Conservation (phyloP, 2,888 invertebrate genomes). For the Scaptomyza cyrtandrae region DNA sequence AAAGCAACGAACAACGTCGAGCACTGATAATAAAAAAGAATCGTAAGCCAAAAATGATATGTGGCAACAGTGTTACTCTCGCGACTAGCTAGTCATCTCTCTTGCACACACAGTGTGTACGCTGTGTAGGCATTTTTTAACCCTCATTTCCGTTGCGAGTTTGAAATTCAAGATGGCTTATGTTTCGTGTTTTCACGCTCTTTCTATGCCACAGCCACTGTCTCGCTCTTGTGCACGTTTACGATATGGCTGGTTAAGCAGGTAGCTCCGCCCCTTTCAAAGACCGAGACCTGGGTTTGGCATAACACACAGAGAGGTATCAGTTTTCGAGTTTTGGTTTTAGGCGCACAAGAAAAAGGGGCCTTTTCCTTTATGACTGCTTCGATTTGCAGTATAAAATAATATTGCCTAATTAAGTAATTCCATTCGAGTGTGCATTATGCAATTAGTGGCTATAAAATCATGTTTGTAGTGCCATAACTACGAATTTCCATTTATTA, state of each 20-base stretch:
- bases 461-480: constrained; percentile 62
- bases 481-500: constrained; percentile 55
- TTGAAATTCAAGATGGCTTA: constrained; percentile 80
- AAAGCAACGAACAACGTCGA: constrained; percentile 51
- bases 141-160: constrained; percentile 72
- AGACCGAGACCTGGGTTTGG: constrained; percentile 10
- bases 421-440: constrained; percentile 67
- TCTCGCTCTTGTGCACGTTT: constrained; percentile 36
- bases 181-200: constrained; percentile 42
- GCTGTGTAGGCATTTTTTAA: constrained; percentile 45
- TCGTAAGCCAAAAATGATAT: neutral
- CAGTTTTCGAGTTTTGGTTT: neutral
- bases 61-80: constrained; percentile 16
- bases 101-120: constrained; percentile 28
- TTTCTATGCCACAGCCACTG: constrained; percentile 17
- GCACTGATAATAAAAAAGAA: constrained; percentile 62
- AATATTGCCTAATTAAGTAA: constrained; percentile 76
- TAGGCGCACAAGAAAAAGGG: constrained; percentile 11
- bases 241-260: constrained; percentile 35
- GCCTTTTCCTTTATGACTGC: constrained; percentile 64
- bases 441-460: constrained; percentile 76
- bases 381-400: constrained; percentile 73
- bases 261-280: constrained; percentile 65
- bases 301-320: constrained; percentile 56
- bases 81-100: constrained; percentile 42